These are phyloP conservation scores for Camponotus pennsylvanicus DNA, from an alignment of 1,140 invertebrate species.

Conservation along the genomic window DNA sequence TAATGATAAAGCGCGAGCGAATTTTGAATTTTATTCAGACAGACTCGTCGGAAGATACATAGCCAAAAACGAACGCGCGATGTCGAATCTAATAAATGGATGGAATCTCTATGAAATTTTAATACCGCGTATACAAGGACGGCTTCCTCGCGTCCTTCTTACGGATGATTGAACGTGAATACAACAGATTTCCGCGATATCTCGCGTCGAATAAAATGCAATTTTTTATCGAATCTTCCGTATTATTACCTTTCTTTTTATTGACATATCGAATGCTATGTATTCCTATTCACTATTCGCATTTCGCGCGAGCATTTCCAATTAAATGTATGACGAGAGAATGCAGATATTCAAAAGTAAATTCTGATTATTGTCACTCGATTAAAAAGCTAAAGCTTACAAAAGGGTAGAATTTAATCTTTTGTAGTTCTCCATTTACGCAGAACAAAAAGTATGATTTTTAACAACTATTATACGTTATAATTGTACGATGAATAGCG, in stretches of 20 bases:
- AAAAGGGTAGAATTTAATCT: constrained; percentile 9
- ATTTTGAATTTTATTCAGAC: constrained; percentile 16
- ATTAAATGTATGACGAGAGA: constrained; percentile 38
- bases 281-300: constrained; percentile 54
- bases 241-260: constrained; percentile 56
- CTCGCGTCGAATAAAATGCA: constrained; percentile 53
- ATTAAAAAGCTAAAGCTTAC: neutral
- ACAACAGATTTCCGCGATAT: constrained; percentile 66
- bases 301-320: constrained; percentile 23
- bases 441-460: neutral
- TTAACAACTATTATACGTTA: neutral
- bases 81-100: constrained; percentile 25
- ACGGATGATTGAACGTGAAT: constrained; percentile 66
- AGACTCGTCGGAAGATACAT: neutral
- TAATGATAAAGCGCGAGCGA: neutral
- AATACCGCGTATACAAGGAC: constrained; percentile 62
- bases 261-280: constrained; percentile 65
- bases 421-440: neutral
- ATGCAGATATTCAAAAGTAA: constrained; percentile 41
- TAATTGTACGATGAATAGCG: neutral
- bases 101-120: constrained; percentile 61
- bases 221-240: constrained; percentile 34
- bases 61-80: neutral
- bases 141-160: constrained; percentile 54
- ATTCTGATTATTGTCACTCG: neutral